These are phyloP conservation scores for Dynastes hyllus DNA, from an alignment of 2,888 invertebrate species.

Conservation along the genomic window DNA sequence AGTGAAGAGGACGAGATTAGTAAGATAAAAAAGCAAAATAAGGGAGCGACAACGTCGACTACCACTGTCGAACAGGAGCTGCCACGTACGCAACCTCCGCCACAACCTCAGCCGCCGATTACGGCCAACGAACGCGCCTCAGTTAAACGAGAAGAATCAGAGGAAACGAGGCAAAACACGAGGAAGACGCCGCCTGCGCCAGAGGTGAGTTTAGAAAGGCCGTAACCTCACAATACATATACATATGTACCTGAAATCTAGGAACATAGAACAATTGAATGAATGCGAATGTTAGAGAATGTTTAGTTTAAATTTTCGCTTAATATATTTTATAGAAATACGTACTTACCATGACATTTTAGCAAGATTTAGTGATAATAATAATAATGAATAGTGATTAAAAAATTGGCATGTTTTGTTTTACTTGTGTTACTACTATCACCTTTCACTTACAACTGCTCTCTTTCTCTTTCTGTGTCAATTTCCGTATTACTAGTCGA, in stretches of 20 bases:
- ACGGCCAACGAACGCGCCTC: conserved; percentile 69
- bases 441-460: neutral
- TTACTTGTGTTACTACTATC: conserved; percentile 52
- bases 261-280: conserved; percentile 52
- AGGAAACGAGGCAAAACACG: conserved; percentile 72
- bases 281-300: conserved; percentile 55
- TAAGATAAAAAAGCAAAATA: conserved; percentile 90
- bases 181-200: conserved; percentile 80
- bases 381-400: conserved; percentile 61
- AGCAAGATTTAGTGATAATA: conserved; percentile 9
- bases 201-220: conserved; percentile 83
- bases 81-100: conserved; percentile 6
- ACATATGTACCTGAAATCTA: conserved; percentile 65
- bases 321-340: conserved; percentile 22
- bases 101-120: neutral
- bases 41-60: conserved; percentile 78
- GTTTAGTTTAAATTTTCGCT: conserved; percentile 62
- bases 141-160: conserved; percentile 70
- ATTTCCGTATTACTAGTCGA: too few relatives aligned
- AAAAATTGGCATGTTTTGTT: conserved; percentile 66
- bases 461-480: too few relatives aligned
- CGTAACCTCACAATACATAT: conserved; percentile 62
- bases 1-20: conserved; percentile 94
- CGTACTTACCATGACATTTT: conserved; percentile 50
- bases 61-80: conserved; percentile 66